Evolutionary conservation across 2,888 invertebrate genomes (phyloP).

Genomic region (Steinernema hermaphroditum): DNA sequence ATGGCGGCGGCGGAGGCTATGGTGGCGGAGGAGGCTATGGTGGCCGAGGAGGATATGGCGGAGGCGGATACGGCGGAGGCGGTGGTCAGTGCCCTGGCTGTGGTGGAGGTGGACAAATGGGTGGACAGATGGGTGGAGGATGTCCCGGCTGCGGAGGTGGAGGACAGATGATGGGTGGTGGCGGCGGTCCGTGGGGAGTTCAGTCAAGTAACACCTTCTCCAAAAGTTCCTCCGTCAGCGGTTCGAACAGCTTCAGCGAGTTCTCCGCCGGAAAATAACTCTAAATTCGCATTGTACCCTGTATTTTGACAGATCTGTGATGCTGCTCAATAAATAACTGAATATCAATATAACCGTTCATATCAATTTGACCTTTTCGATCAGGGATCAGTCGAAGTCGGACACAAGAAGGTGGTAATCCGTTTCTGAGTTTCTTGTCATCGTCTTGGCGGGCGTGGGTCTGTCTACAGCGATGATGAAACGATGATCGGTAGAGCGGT

Average conservation of each 20-base stretch:
- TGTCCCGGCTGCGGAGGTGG: not conserved
- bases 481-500: too few relatives aligned
- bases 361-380: too few relatives aligned
- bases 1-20: not conserved
- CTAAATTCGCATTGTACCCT: too few relatives aligned
- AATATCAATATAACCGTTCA: too few relatives aligned
- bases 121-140: not conserved
- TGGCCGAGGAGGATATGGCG: not conserved
- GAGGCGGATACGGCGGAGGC: not conserved
- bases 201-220: constrained; percentile 24
- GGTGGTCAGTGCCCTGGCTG: not conserved
- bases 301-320: too few relatives aligned
- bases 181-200: constrained; percentile 19
- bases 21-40: not conserved
- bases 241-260: constrained; percentile 16
- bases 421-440: too few relatives aligned
- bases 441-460: too few relatives aligned
- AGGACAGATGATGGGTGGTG: not conserved
- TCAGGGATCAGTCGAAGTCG: too few relatives aligned
- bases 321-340: too few relatives aligned
- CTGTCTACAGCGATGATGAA: too few relatives aligned
- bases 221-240: constrained; percentile 15
- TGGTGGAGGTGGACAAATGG: not conserved
- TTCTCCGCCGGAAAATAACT: not conserved
- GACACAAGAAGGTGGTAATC: too few relatives aligned